Evolutionary conservation across 2,888 invertebrate species (phyloP), one percentile per base, ranked within the genome.

Genomic region (Phymatocera aterrima): DNA sequence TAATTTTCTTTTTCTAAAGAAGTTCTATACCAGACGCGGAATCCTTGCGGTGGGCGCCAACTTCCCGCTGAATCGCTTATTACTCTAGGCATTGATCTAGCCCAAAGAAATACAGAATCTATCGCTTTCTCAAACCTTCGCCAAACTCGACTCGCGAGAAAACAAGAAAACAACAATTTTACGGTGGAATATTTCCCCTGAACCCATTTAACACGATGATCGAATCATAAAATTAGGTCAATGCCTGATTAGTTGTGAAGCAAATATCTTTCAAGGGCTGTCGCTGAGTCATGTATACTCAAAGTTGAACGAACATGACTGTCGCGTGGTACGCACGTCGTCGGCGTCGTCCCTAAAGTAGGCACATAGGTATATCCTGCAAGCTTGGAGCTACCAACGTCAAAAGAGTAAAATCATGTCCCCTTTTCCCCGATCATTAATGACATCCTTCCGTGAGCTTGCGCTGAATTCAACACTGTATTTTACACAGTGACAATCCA

Each of bases 31-130:
- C n/a, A 24, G 28, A 46, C 46, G 28, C 64, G 46, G 43, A 68
- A 24, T 15, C 46, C 24, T 15, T 24, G 21, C 6, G 10, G 46
- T 68, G 28, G 46, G 2, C 65, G 68, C 46, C 68, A 68, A 68
- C 24, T 68, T 51, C 51, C 51, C 72, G 31, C 28, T 18, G 70
- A 48, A 70, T 65, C n/a, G 70, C 70, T 48, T 28, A 70, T n/a
- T n/a, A n/a, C n/a, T n/a, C 70, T 70, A n/a, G 48, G 46, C 43
- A 40, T 46, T 70, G 15, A 12, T 31, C 5, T 70, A 70, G 21
- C n/a, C 4, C 18, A 40, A 3, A 24, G 46, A 40, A 28, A 43
- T 68, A 28, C 21, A 68, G n/a, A 46, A 68, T 68, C 34, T 68
- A 68, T 68, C 28, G 46, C 68, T 18, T 46, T 15, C 31, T 21